phyloP scores from a whole-genome alignment of 2,113 vertebrate genomes.

The Orientallactaga bullata region DNA sequence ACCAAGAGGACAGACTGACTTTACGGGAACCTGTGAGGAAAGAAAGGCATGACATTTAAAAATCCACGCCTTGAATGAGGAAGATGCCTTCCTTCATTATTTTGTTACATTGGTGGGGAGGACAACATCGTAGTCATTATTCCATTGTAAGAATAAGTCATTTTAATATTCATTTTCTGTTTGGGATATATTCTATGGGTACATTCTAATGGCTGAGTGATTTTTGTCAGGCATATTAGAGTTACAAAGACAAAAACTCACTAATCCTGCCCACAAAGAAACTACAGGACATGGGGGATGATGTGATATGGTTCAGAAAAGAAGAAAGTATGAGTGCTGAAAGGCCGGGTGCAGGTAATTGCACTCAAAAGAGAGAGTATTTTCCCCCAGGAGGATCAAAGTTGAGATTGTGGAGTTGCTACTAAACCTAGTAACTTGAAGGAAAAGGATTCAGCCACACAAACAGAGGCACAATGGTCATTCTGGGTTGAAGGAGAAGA shows the following conservation, averaged over 20 bases:
- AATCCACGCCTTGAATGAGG: not conserved
- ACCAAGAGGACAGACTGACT: conserved; percentile 92
- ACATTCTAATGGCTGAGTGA: not conserved
- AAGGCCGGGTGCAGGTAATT: not conserved
- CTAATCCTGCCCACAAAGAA: not conserved
- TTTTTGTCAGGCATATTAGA: not conserved
- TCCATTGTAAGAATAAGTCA: not conserved
- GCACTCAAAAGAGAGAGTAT: not conserved
- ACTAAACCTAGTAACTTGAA: not conserved
- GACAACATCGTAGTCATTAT: not conserved
- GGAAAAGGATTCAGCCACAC: not conserved
- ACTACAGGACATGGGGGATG: fast-evolving
- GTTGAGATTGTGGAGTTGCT: not conserved
- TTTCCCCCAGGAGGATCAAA: not conserved
- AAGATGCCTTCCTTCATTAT: not conserved
- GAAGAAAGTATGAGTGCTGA: not conserved
- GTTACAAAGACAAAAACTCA: not conserved
- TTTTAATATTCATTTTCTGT: conserved; percentile 30
- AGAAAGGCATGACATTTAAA: not conserved
- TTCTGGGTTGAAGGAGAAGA: not conserved
- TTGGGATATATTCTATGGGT: not conserved
- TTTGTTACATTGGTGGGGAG: not conserved
- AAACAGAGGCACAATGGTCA: not conserved
- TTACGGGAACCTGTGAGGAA: conserved; percentile 85
- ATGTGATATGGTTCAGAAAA: not conserved